Evolutionary conservation across 1,140 invertebrate genomes (phyloP).

Genomic region (Lanistes nyassanus): DNA sequence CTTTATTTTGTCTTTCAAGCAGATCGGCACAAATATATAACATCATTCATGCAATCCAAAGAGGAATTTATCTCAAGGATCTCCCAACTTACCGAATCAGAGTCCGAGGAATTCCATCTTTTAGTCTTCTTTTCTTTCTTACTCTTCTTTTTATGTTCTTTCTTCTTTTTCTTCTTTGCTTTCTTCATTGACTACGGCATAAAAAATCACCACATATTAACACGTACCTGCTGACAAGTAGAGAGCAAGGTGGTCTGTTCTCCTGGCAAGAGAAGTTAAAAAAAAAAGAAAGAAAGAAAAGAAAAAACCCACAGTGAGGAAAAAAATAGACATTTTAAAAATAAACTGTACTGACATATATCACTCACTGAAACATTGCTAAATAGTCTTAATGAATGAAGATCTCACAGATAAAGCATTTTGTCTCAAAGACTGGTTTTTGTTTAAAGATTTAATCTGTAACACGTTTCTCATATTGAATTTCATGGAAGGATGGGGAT

Average conservation of each 20-base stretch:
- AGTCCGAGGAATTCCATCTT: slow-evolving; percentile 25
- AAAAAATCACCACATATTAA: too few relatives aligned
- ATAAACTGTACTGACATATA: too few relatives aligned
- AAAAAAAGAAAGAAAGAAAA: too few relatives aligned
- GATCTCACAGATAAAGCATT: background rate
- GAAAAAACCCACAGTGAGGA: too few relatives aligned
- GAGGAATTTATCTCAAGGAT: too few relatives aligned
- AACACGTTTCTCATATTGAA: background rate
- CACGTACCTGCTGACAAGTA: too few relatives aligned
- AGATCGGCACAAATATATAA: too few relatives aligned
- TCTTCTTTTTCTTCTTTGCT: slow-evolving; percentile 37
- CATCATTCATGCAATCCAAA: too few relatives aligned
- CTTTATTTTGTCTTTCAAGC: too few relatives aligned
- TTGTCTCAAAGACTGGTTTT: background rate
- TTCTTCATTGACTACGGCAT: slow-evolving; percentile 40
- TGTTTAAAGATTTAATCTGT: background rate
- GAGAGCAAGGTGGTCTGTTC: too few relatives aligned
- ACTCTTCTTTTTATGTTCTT: slow-evolving; percentile 49
- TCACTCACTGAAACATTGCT: background rate
- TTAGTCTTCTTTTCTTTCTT: slow-evolving; percentile 48
- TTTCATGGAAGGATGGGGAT: background rate
- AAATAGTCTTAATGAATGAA: background rate
- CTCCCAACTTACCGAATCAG: slow-evolving; percentile 8
- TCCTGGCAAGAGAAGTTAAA: too few relatives aligned
- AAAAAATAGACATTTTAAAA: too few relatives aligned